Evolutionary conservation across 2,797 vertebrate species (phyloP).

Genomic region (Bovichtus variegatus): DNA sequence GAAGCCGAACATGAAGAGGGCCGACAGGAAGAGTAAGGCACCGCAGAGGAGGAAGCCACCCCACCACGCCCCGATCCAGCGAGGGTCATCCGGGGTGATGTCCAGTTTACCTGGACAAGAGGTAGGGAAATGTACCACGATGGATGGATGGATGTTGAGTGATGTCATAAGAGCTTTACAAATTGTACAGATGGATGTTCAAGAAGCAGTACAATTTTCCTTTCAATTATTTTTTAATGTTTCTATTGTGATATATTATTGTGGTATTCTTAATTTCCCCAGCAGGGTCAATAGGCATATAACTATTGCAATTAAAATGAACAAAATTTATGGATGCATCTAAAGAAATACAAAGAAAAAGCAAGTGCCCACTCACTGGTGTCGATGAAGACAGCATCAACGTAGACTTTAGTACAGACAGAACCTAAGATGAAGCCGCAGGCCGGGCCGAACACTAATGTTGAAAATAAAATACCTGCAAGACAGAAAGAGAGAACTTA

Average conservation of each 20-base stretch:
- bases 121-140: background rate
- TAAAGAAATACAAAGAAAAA: background rate
- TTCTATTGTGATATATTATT: background rate
- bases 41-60: slow-evolving; percentile 97
- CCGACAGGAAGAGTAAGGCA: slow-evolving; percentile 98
- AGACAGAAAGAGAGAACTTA: slow-evolving; percentile 41
- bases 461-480: slow-evolving; percentile 98
- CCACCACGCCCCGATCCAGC: slow-evolving; percentile 99
- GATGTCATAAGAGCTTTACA: background rate
- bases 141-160: background rate
- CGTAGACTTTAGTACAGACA: slow-evolving; percentile 99
- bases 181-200: background rate
- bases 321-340: background rate
- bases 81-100: slow-evolving; percentile 97
- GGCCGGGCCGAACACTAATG: slow-evolving; percentile 97
- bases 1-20: slow-evolving; percentile 98
- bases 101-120: slow-evolving; percentile 90
- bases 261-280: background rate
- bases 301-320: background rate
- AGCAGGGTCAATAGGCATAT: background rate
- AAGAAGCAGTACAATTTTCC: background rate
- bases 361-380: slow-evolving; percentile 89
- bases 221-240: background rate
- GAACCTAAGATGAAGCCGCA: slow-evolving; percentile 99
- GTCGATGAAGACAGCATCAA: slow-evolving; percentile 98